Evolutionary conservation across 2,888 invertebrate species (phyloP), one percentile per base, ranked within the genome.

Genomic region (Metacarcinus magister): DNA sequence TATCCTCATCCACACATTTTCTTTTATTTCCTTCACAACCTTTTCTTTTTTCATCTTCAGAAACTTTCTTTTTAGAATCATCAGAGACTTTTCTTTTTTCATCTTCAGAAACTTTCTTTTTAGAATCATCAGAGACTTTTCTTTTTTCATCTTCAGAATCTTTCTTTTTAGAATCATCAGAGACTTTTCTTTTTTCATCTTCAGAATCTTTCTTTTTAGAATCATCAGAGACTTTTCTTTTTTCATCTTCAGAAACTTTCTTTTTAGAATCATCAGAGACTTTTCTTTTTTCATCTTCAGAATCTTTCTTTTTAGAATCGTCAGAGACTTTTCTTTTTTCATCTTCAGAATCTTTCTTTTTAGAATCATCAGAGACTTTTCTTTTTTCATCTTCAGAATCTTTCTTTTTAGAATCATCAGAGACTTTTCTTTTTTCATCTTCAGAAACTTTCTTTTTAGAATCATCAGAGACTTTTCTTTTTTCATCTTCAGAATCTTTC

Each of bases 321-420:
- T 90, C 94, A n/a, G 44, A 7, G n/a, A 89, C 54, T 23, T 90
- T 94, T 43, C 94, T 94, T 32, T 92, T 91, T 28, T 60, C 89
- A 32, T 75, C 60, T 13, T 32, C 91, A n/a, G 28, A 13, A 13
- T 4, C 89, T 67, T 89, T 95, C 93, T 44, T 90, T 23, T 60
- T 89, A 28, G 92, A 32, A n/a, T 92, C 39, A 28, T 93, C 90
- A 54, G 93, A 75, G 10, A 28, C 16, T 46, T 67, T 67, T n/a
- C 90, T 60, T 39, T 93, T 95, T 2, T 91, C 94, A 28, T 87
- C 91, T 7, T 13, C 48, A 75, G 46, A 16, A 54, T 13, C 8
- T 54, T 54, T 28, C 87, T 48, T 60, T 89, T 39, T 67, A 32
- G 92, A 32, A 67, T 13, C 43, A 5, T 91, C 91, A 8, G 43